Evolutionary conservation across 1,140 invertebrate species (phyloP), one percentile per base, ranked within the genome.

Genomic region (Hydropsyche tenuis): DNA sequence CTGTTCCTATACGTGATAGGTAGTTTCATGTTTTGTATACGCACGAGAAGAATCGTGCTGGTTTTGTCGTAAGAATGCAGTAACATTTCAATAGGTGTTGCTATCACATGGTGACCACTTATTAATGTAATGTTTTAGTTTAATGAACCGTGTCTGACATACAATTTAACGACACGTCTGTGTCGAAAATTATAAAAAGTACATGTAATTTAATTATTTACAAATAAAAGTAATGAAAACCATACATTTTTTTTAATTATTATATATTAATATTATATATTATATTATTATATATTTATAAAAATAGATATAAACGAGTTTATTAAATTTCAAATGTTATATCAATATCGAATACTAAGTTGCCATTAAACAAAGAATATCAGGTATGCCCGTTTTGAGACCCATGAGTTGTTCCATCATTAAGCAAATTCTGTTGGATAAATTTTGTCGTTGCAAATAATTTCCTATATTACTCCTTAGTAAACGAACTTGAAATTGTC

Each of bases 351-450:
- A 18, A 4, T 37, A 18, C 11, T 12, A 60, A 2, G 22, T 25
- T 7, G 56, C 5, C 56, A 60, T 60, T 25, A 22, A 60, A 25
- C 22, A 23, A 9, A 60, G 23, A 60, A 60, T 30, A 46, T 69
- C 68, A 16, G 75, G 75, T 12, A 76, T 37, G n/a, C 75, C 72
- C 14, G 66, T 68, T 20, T 73, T 72, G 0, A 76, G 62, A n/a
- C 75, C 75, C 60, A 76, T 65, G 5, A 73, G 60, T n/a, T 60
- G 70, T 60, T 73, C 42, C 7, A 73, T 62, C 56, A 73, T 73
- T n/a, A 76, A 16, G 53, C 73, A 48, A 1, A 73, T 12, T 42
- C 68, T 70, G 27, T 68, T 51, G 0, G 75, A 66, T 25, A 71
- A 30, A 23, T 62, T 22, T 12, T 60, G 46, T 27, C 56, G 14